These are phyloP conservation scores for Pangasius sanitwongsei DNA, from an alignment of 2,797 vertebrate genomes.

Conservation along the genomic window DNA sequence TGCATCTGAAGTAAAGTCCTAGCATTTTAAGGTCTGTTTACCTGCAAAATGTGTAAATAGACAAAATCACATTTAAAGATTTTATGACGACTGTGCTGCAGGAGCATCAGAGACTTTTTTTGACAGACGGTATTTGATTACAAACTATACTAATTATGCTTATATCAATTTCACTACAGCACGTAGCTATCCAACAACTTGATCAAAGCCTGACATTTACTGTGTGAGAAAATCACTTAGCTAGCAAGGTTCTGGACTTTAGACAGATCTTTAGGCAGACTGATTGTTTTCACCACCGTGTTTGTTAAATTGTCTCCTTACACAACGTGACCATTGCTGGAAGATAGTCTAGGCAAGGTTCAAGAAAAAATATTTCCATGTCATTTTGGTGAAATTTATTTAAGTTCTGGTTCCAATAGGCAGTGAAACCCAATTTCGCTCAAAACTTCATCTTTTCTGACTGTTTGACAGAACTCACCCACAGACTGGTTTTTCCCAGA, in stretches of 20 bases:
- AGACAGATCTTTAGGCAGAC: neutral
- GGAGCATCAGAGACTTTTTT: neutral
- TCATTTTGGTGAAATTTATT: neutral
- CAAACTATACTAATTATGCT: neutral
- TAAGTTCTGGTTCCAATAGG: no score
- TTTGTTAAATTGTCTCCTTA: neutral
- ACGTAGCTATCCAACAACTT: neutral
- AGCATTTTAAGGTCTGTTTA: neutral
- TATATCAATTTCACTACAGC: neutral
- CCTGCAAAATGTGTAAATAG: neutral
- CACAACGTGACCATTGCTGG: neutral
- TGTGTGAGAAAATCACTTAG: neutral
- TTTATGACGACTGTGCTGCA: neutral
- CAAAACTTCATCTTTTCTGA: no score
- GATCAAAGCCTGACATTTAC: neutral
- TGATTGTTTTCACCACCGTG: neutral
- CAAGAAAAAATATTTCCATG: neutral
- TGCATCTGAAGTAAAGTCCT: neutral
- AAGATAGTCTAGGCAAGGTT: neutral
- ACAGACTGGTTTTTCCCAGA: neutral
- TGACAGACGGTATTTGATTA: neutral
- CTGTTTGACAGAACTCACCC: neutral
- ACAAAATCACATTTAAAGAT: neutral
- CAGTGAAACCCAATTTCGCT: no score
- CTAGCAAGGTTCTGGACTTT: neutral